These are phyloP conservation scores for Helleia helle DNA, from an alignment of 2,888 invertebrate species.

Conservation along the genomic window DNA sequence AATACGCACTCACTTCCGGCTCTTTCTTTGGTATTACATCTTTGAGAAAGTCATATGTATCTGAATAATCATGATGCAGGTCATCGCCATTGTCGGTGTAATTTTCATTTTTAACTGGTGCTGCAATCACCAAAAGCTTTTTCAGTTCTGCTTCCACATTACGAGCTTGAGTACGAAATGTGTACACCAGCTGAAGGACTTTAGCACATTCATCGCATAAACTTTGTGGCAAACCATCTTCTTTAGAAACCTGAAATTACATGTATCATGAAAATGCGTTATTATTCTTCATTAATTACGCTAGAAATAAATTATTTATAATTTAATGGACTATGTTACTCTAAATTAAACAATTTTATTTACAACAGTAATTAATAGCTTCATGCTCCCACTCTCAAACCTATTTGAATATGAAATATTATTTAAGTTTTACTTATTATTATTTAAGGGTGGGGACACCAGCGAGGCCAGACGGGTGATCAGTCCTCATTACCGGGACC, in stretches of 20 bases:
- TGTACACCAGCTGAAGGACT: conserved; percentile 59
- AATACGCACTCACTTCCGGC: conserved; percentile 22
- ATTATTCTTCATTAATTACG: no score
- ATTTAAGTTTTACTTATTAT: no score
- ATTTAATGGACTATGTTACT: no score
- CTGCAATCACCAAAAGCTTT: conserved; percentile 28
- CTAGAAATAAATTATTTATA: no score
- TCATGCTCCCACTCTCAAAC: no score
- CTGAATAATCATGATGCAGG: conserved; percentile 27
- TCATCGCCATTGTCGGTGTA: conserved; percentile 11
- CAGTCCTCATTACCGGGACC: no score
- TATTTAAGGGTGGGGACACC: no score
- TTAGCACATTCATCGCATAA: conserved; percentile 72
- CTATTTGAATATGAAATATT: no score
- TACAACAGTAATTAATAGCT: no score
- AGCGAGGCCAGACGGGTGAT: no score
- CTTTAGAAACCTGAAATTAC: conserved; percentile 47
- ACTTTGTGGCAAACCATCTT: conserved; percentile 75
- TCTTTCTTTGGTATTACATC: conserved; percentile 24
- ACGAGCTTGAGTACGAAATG: conserved; percentile 43
- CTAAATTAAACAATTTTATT: no score
- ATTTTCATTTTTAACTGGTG: conserved; percentile 22
- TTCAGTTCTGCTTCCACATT: conserved; percentile 42
- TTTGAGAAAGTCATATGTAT: conserved; percentile 23
- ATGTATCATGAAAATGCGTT: no score